A percentile compares a stretch with the other conserved stretches of the same genome.
Evolutionary conservation across 2,888 invertebrate genomes (phyloP).

Genomic region (Plemyria rubiginata): DNA sequence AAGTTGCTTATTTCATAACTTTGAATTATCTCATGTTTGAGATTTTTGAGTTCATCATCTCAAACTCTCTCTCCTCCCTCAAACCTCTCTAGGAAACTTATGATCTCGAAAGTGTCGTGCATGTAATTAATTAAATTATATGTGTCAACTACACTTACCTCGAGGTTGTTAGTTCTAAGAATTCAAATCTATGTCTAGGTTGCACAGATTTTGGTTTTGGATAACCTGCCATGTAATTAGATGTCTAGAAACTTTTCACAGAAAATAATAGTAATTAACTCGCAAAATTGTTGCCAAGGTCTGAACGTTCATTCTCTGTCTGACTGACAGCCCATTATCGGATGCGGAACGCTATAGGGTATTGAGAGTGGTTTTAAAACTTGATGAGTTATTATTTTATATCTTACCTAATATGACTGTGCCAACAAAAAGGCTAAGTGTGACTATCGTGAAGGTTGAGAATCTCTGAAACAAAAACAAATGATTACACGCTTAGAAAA

Average conservation of each 20-base stretch:
- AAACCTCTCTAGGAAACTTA: no score
- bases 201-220: conserved; percentile 22
- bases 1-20: neutral
- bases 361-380: conserved; percentile 12
- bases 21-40: no score
- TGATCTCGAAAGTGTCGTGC: neutral
- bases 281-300: conserved; percentile 46
- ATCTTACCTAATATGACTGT: conserved; percentile 95
- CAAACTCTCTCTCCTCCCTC: no score
- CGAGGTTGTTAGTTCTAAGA: conserved; percentile 28
- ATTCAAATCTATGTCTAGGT: conserved; percentile 34
- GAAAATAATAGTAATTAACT: conserved; percentile 53
- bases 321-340: conserved; percentile 41
- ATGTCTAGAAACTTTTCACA: conserved; percentile 47
- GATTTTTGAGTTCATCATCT: no score
- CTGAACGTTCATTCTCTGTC: conserved; percentile 38
- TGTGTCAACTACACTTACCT: conserved; percentile 18
- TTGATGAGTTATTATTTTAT: conserved; percentile 9
- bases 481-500: conserved; percentile 14
- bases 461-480: conserved; percentile 89
- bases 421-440: conserved; percentile 96
- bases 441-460: conserved; percentile 96
- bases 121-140: conserved; percentile 1
- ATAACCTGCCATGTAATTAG: conserved; percentile 49
- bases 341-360: conserved; percentile 35